A percentile compares a stretch with the other conserved stretches of the same genome.
These are phyloP conservation scores for Xiphophorus couchianus DNA, from an alignment of 2,113 vertebrate species.

Conservation along the genomic window DNA sequence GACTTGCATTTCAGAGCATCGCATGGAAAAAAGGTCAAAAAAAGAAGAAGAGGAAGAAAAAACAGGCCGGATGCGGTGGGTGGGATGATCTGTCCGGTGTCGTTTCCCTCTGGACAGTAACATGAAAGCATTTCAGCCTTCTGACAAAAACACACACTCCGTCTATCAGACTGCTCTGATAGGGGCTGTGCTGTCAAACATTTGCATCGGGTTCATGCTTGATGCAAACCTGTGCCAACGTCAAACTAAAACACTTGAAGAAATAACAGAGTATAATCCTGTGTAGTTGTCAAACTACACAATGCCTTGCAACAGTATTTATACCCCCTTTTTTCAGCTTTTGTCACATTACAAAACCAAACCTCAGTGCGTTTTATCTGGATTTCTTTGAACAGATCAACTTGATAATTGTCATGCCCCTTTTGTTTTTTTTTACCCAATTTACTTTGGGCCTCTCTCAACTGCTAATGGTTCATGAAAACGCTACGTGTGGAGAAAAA, in stretches of 20 bases:
- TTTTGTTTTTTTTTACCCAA: background rate
- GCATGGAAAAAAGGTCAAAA: constrained; percentile 1
- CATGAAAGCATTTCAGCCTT: constrained; percentile 20
- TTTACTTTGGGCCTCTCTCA: background rate
- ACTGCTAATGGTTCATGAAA: background rate
- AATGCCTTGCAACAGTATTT: too few relatives aligned
- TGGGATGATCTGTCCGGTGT: constrained; percentile 15
- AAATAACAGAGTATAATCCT: background rate
- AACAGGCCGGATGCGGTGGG: constrained; percentile 32
- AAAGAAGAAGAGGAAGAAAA: background rate
- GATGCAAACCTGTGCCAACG: constrained; percentile 6
- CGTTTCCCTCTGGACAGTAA: constrained; percentile 27
- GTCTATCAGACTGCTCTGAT: constrained; percentile 6
- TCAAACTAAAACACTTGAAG: background rate
- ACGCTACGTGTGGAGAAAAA: too few relatives aligned
- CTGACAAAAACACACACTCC: constrained; percentile 12
- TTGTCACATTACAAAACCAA: background rate
- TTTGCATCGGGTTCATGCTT: constrained; percentile 14
- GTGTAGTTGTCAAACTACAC: too few relatives aligned
- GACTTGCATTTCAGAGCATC: constrained; percentile 3
- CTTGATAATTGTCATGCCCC: too few relatives aligned
- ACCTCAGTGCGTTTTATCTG: background rate
- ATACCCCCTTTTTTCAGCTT: background rate
- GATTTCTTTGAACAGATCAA: background rate
- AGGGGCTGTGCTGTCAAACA: constrained; percentile 72